Evolutionary conservation across 1,140 invertebrate species (phyloP).

Genomic region (Zaprionus taronus): DNA sequence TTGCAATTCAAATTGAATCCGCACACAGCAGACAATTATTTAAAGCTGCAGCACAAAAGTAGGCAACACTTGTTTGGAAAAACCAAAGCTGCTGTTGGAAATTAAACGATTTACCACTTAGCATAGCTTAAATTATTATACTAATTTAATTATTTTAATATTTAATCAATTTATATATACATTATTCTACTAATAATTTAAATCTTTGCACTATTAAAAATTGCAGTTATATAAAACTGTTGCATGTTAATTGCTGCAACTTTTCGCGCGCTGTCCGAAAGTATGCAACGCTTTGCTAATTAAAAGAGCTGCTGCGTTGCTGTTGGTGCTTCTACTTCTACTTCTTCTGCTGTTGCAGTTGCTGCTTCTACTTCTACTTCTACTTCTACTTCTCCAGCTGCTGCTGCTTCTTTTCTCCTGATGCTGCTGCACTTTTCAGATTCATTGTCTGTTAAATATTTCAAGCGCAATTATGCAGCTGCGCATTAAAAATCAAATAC

Average conservation of each 20-base stretch:
- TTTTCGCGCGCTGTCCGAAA: conserved; percentile 46
- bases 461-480: conserved; percentile 79
- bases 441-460: conserved; percentile 64
- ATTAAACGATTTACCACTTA: neutral
- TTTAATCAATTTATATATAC: no score
- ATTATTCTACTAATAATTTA: no score
- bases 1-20: neutral
- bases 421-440: neutral
- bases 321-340: no score
- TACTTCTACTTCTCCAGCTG: no score
- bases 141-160: neutral
- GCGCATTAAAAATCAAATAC: conserved; percentile 80
- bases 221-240: neutral
- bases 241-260: neutral
- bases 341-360: conserved; percentile 1
- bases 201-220: neutral
- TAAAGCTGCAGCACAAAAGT: neutral
- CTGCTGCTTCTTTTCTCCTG: no score
- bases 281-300: conserved; percentile 50
- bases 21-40: neutral
- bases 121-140: neutral
- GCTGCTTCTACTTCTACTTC: no score
- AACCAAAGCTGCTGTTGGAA: neutral
- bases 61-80: neutral
- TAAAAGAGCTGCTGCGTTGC: conserved; percentile 18